Base-by-base conservation (phyloP, 2,888 invertebrate species). In the Ichneumon xanthorius region DNA sequence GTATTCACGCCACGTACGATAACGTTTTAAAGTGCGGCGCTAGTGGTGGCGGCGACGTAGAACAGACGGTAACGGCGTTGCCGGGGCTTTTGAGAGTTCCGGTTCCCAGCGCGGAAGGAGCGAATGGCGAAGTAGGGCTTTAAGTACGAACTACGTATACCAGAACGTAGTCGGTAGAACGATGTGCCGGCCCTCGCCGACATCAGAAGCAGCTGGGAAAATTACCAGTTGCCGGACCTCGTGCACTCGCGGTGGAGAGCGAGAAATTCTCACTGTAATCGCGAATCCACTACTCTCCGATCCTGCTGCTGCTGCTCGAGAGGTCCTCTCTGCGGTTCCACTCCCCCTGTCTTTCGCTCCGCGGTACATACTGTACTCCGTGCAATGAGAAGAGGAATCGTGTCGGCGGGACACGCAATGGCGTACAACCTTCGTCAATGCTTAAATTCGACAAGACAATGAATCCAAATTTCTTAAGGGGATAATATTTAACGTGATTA, bases 151-250 rank as follows among this genome's bases (percentile, higher is more conserved):
- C 33, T 63, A 75, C 63, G 22, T 19, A 53, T 55, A 63, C 40
- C 22, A 40, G 67, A 50, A 80, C 63, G 48, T 40, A 73, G 63
- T 63, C 76, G 61, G 77, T 78, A 78, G 73, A 78, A 80, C 82
- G 63, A 73, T 63, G 73, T 73, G 55, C 26, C 45, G 68, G 78
- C 80, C 71, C 80, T 82, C 80, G 68, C 80, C 75, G 50, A 73
- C 55, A 77, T 68, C 72, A 82, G 82, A 80, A 86, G 80, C 82
- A 86, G 77, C 82, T 86, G 77, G 82, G 85, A 83, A 86, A 86
- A 86, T 83, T 86, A 83, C 85, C 85, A 86, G 80, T 86, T 83
- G 82, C 80, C 68, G 85, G 82, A 86, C 85, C 82, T 80, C 82
- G 80, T 86, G 80, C 77, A 73, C 73, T 86, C 82, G 82, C 85